phyloP scores from a whole-genome alignment of 2,888 invertebrate genomes.

The Carabus problematicus region DNA sequence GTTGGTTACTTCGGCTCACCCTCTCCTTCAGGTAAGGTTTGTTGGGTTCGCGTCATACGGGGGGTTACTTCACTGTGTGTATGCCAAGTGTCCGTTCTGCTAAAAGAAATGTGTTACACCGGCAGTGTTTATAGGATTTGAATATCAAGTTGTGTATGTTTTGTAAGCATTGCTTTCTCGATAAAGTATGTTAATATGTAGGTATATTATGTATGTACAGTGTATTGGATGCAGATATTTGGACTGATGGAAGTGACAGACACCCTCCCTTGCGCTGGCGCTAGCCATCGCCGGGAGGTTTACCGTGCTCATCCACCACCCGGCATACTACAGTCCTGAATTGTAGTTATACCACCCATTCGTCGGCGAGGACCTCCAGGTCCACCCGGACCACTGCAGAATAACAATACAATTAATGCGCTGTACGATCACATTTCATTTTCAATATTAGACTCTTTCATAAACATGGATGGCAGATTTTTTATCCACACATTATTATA shows the following conservation, averaged over 20 bases:
- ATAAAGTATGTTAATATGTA: too few species aligned
- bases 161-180: too few species aligned
- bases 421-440: too few species aligned
- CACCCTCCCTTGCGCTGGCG: conserved; percentile 43
- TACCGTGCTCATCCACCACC: conserved; percentile 53
- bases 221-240: background rate
- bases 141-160: too few species aligned
- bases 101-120: too few species aligned
- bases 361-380: conserved; percentile 43
- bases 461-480: too few species aligned
- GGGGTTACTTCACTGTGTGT: background rate
- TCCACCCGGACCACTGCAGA: conserved; percentile 45
- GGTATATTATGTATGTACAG: too few species aligned
- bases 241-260: conserved; percentile 37
- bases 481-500: too few species aligned
- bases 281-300: conserved; percentile 46
- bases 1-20: conserved; percentile 44
- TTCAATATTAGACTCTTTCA: too few species aligned
- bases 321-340: conserved; percentile 51
- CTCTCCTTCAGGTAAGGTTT: conserved; percentile 49
- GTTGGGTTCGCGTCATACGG: conserved; percentile 48
- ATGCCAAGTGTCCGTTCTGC: too few species aligned
- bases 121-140: too few species aligned
- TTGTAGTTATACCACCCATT: conserved; percentile 48
- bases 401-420: conserved; percentile 17